These are phyloP conservation scores for Drosophila sp. DNA, from an alignment of 1,140 invertebrate genomes.

Conservation along the genomic window DNA sequence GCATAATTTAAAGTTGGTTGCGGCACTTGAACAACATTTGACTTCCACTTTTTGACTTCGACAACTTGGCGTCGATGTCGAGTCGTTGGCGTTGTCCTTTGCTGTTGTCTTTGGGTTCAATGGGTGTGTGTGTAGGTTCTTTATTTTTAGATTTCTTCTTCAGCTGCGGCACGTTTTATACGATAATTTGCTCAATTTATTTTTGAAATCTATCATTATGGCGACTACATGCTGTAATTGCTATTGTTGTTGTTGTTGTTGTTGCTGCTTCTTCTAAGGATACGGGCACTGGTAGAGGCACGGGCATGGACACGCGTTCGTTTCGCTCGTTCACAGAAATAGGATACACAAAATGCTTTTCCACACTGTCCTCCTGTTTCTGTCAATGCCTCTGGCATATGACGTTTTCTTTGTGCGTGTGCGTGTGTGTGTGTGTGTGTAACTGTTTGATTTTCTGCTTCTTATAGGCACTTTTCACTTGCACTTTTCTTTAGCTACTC, in stretches of 20 bases:
- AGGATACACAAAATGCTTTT: slow-evolving; percentile 80
- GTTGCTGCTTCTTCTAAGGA: slow-evolving; percentile 43
- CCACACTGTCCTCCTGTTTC: slow-evolving; percentile 42
- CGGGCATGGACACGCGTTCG: slow-evolving; percentile 39
- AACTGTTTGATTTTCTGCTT: slow-evolving; percentile 52
- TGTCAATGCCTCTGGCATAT: slow-evolving; percentile 79
- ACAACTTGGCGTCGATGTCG: slow-evolving; percentile 30
- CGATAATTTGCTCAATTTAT: slow-evolving; percentile 76
- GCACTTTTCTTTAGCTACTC: slow-evolving; percentile 55
- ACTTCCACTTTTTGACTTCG: slow-evolving; percentile 25
- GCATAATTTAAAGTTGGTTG: slow-evolving; percentile 76
- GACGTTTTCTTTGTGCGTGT: slow-evolving; percentile 68
- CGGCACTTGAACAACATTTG: slow-evolving; percentile 46
- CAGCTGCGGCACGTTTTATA: slow-evolving; percentile 60
- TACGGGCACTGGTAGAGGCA: slow-evolving; percentile 31
- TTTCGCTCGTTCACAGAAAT: slow-evolving; percentile 62
- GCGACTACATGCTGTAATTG: slow-evolving; percentile 71
- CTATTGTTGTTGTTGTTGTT: slow-evolving; percentile 41
- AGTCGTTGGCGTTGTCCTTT: not conserved
- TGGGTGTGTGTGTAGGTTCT: slow-evolving; percentile 17
- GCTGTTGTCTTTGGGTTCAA: slow-evolving; percentile 48
- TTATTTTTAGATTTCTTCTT: slow-evolving; percentile 63
- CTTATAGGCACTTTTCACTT: slow-evolving; percentile 71
- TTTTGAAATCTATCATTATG: slow-evolving; percentile 78
- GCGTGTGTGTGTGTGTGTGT: slow-evolving; percentile 30